Base-by-base conservation (phyloP, 2,113 vertebrate species). In the Lanius ludovicianus region DNA sequence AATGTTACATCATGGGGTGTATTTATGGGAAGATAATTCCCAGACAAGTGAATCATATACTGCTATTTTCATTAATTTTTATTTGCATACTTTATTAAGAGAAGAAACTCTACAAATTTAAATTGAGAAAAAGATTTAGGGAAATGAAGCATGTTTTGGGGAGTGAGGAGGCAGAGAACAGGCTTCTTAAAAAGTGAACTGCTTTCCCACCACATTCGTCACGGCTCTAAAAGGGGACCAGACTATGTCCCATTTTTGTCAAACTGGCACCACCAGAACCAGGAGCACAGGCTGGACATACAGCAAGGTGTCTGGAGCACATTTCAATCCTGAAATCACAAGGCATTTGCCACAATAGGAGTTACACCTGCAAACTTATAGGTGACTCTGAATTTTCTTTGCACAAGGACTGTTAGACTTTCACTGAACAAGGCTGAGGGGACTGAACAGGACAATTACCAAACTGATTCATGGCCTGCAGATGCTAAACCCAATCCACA, bases 81-180 rank as follows among this genome's bases (percentile, higher is more conserved):
- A 65, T 57, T 52, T 87, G 19, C 1, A 2, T 59, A 10, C 3
- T 71, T 22, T 35, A 60, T 7, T 33, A 42, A 74, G 15, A 78
- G 19, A 77, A 77, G 27, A 70, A 67, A 73, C 2, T 25, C 35
- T 6, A 59, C 1, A n/a, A 30, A 71, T 18, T 33, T 33, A 79
- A 52, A 68, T 5, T 13, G 9, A 87, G 85, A 41, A 49, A n/a
- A 67, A 67, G 4, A 49, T 27, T 28, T 84, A 9, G 27, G 31
- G 9, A 95, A 93, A 70, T 5, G 4, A 3, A 68, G 10, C 5
- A 25, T 19, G 37, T 33, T 28, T 30, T 2, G 24, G 20, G 9
- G 25, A 8, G 0, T 3, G 5, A 2, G 5, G 10, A 4, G 10
- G 11, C 30, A 92, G 23, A 20, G 50, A 93, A 73, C 2, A 5